Conservation (phyloP, 2,888 invertebrate species). For the Thumatha senex region DNA sequence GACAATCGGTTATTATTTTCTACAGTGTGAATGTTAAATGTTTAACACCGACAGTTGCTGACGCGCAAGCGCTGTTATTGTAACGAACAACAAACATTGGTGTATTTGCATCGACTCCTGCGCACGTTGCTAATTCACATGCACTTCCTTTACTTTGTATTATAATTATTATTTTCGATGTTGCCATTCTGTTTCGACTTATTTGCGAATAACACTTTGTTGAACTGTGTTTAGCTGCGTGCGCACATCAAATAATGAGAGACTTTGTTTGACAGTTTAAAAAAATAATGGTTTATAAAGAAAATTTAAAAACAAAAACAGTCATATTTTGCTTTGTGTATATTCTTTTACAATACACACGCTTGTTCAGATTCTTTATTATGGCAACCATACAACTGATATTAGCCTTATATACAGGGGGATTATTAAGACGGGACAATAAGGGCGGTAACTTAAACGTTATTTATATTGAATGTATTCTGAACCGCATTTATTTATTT, state of each 20-base stretch:
- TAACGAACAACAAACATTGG: slow-evolving; percentile 2
- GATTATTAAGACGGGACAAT: too few species aligned
- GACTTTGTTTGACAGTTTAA: too few species aligned
- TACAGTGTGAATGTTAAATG: slow-evolving; percentile 5
- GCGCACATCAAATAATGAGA: background rate
- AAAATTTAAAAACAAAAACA: too few species aligned
- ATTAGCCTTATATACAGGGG: too few species aligned
- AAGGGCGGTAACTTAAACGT: too few species aligned
- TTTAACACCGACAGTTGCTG: background rate
- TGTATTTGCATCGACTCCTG: slow-evolving; percentile 8
- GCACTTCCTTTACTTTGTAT: slow-evolving; percentile 31
- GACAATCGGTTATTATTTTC: background rate
- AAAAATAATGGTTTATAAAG: too few species aligned
- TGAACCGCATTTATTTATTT: too few species aligned
- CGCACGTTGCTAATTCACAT: slow-evolving; percentile 22
- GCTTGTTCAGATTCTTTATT: too few species aligned
- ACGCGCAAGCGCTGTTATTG: slow-evolving; percentile 8
- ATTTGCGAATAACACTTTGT: slow-evolving; percentile 1
- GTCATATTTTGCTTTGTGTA: too few species aligned
- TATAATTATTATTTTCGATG: slow-evolving; percentile 28
- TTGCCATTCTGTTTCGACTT: slow-evolving; percentile 26
- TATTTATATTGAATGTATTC: too few species aligned
- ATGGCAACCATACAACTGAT: too few species aligned
- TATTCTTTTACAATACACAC: background rate
- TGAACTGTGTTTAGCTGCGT: background rate